Percentiles rank a stretch among this genome's conserved stretches.
These are phyloP conservation scores for silkworm (Bombyx mori) DNA, from an alignment of 1,140 invertebrate genomes.

Conservation along the genomic window DNA sequence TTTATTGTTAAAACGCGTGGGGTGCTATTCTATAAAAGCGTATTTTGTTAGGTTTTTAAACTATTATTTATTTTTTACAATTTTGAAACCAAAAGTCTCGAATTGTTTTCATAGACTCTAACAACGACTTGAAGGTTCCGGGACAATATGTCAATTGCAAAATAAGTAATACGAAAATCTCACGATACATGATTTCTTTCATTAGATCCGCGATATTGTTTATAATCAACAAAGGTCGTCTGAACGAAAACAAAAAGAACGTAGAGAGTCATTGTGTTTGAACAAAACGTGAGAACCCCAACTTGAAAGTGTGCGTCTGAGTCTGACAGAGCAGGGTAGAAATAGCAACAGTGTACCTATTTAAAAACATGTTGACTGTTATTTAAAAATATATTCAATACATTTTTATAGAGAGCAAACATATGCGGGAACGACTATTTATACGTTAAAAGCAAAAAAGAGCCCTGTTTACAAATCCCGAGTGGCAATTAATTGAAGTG, in stretches of 20 bases:
- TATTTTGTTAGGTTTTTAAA: too few species aligned
- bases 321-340: conserved; percentile 36
- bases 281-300: conserved; percentile 59
- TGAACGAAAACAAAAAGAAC: conserved; percentile 67
- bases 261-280: conserved; percentile 60
- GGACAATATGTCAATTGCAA: conserved; percentile 39
- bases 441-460: too few species aligned
- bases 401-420: too few species aligned
- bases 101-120: too few species aligned
- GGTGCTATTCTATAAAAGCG: too few species aligned
- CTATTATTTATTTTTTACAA: too few species aligned
- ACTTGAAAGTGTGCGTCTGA: conserved; percentile 60
- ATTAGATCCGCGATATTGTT: conserved; percentile 63
- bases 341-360: conserved; percentile 9
- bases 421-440: too few species aligned
- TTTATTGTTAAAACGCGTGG: too few species aligned
- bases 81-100: too few species aligned
- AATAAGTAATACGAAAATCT: conserved; percentile 61
- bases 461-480: too few species aligned
- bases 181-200: conserved; percentile 63
- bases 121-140: too few species aligned
- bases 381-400: not conserved
- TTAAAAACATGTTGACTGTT: conserved; percentile 17
- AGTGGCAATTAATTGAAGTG: too few species aligned
- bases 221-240: conserved; percentile 68